Evolutionary conservation across 2,797 vertebrate species (phyloP).

Genomic region (Pitangus sulphuratus): DNA sequence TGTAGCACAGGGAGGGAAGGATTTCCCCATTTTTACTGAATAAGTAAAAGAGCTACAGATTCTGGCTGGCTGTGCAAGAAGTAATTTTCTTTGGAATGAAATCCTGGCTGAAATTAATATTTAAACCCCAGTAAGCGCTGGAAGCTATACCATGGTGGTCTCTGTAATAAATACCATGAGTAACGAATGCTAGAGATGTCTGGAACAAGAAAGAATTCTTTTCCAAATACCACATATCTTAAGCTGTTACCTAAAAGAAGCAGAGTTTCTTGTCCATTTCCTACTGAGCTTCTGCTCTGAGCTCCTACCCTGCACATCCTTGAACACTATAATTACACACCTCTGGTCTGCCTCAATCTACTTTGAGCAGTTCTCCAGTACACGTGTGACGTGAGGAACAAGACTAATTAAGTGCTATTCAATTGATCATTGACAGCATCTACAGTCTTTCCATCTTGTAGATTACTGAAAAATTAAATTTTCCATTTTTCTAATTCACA

Average conservation of each 20-base stretch:
- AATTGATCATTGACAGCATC: neutral
- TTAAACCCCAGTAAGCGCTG: neutral
- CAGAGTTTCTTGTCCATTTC: neutral
- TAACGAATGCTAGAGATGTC: neutral
- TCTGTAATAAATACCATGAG: neutral
- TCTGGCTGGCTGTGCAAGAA: neutral
- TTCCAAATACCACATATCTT: neutral
- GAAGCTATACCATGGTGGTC: neutral
- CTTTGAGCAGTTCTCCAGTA: neutral
- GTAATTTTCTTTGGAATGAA: slow-evolving; percentile 19
- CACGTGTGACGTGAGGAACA: neutral
- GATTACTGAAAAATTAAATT: neutral
- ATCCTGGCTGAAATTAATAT: neutral
- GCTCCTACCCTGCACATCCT: neutral
- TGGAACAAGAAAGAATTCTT: neutral
- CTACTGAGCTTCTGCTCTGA: neutral
- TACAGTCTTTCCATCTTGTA: neutral
- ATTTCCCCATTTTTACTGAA: neutral
- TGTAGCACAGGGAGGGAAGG: neutral
- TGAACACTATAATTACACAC: neutral
- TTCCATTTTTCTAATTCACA: neutral
- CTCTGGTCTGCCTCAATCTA: neutral
- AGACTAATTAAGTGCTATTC: neutral
- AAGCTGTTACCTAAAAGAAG: neutral
- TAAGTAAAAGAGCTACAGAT: neutral